Base-by-base conservation (phyloP, 1,140 invertebrate genomes). In the Ips typographus region DNA sequence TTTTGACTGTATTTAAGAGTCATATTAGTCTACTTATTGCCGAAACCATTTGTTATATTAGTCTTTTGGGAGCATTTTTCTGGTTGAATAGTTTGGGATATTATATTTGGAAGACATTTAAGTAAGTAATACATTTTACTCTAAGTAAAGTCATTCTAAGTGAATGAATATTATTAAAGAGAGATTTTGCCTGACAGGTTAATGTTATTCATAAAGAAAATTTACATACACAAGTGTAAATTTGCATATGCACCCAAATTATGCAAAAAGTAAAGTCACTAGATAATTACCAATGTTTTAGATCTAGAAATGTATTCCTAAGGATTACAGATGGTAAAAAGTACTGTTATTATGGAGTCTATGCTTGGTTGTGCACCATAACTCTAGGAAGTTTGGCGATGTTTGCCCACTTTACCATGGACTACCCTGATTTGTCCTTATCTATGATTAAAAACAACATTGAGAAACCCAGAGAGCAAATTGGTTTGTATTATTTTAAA, bases 81-180 rank as follows among this genome's bases (percentile, higher is more conserved):
- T 94, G 92, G 92, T 80, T 94, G 0, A 93, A 91, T 73, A 90
- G 90, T 73, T 85, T 92, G 61, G 91, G 91, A 51, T 94, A 91
- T 78, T 93, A 93, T 77, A 90, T 94, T 52, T 94, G 91, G 91
- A 92, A 89, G 78, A 93, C 90, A 1, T 93, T 93, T 73, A 87
- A 85, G 88, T 88, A 82, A 81, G 62, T 62, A 37, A n/a, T 49
- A 22, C 22, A 22, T 22, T 22, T 22, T 22, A 22, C 22, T 22
- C 22, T 22, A 22, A 22, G 22, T 22, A 22, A 22, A 22, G 22
- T 22, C 22, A 22, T 22, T 22, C 22, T 22, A 22, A 0, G 22
- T 22, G 22, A 22, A 22, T 22, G 22, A 22, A 22, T 22, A 22
- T 22, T 22, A 22, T 22, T 22, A 22, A 22, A n/a, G n/a, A n/a